Evolutionary conservation across 2,888 invertebrate species (phyloP).

Genomic region (Drosophila ezoana): DNA sequence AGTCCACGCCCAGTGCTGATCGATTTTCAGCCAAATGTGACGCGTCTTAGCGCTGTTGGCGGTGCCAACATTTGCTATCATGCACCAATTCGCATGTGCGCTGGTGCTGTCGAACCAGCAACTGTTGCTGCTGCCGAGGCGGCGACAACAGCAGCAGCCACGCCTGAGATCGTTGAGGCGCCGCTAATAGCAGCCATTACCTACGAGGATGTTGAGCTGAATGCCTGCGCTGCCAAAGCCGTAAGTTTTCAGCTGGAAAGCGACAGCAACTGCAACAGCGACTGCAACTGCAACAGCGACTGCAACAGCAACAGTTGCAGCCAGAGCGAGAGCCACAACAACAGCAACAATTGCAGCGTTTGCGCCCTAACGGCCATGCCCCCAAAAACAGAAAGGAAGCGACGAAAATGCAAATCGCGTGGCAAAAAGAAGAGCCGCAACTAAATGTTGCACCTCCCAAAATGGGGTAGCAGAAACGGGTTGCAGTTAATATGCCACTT

Average conservation of each 20-base stretch:
- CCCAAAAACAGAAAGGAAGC: neutral
- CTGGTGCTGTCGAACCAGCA: conserved; percentile 4
- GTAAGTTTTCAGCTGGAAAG: conserved; percentile 15
- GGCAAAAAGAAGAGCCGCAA: conserved; percentile 36
- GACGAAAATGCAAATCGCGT: conserved; percentile 13
- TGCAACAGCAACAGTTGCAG: conserved; percentile 2
- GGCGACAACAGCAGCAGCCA: neutral
- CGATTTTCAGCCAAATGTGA: conserved; percentile 42
- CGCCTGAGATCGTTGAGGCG: too few species aligned
- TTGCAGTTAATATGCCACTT: too few species aligned
- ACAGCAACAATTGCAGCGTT: neutral
- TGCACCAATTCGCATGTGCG: conserved; percentile 44
- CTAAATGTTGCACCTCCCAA: neutral
- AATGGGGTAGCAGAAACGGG: too few species aligned
- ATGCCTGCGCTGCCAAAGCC: neutral
- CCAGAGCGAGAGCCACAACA: neutral
- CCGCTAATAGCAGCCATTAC: conserved; percentile 31
- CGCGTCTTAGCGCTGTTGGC: conserved; percentile 21
- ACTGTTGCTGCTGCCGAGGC: neutral
- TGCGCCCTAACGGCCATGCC: too few species aligned
- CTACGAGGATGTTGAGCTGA: conserved; percentile 34
- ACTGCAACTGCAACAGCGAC: neutral
- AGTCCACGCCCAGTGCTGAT: conserved; percentile 24
- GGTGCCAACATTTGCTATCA: conserved; percentile 56
- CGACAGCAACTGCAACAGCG: neutral